These are phyloP conservation scores for Plectropomus leopardus DNA, from an alignment of 2,113 vertebrate genomes.

Conservation along the genomic window DNA sequence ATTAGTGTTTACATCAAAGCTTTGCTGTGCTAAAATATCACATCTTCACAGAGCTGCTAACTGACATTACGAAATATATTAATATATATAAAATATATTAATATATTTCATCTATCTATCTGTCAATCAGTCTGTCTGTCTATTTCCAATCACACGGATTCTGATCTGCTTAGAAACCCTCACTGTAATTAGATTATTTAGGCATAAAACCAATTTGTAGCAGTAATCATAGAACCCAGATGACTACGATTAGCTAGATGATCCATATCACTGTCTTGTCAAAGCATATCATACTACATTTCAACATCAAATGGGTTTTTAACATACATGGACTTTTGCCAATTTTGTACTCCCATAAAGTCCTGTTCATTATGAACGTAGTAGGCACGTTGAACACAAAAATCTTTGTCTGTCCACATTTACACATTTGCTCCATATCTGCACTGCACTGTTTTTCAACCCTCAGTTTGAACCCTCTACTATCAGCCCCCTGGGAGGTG, in stretches of 20 bases:
- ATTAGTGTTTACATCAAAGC: neutral
- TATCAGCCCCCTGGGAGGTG: constrained; percentile 61
- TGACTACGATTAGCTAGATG: no score
- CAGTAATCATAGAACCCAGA: no score
- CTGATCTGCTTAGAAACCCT: no score
- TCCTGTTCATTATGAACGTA: constrained; percentile 28
- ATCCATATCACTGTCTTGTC: no score
- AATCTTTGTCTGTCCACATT: constrained; percentile 46
- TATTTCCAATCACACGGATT: no score
- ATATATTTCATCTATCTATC: neutral
- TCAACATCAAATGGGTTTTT: neutral
- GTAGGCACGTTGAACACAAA: constrained; percentile 49
- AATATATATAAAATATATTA: no score
- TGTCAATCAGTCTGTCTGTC: neutral
- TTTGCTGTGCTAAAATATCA: neutral
- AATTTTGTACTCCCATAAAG: neutral
- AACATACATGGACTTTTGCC: neutral
- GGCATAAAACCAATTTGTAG: no score
- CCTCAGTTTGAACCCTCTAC: constrained; percentile 58
- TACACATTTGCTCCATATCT: constrained; percentile 31
- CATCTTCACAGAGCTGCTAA: no score
- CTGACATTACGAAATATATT: neutral
- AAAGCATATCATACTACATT: no score
- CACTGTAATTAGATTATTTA: no score
- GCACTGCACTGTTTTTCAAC: constrained; percentile 38